Percentiles rank a stretch among this genome's conserved stretches.
phyloP scores from a whole-genome alignment of 2,888 invertebrate species.

The Metalampra italica region DNA sequence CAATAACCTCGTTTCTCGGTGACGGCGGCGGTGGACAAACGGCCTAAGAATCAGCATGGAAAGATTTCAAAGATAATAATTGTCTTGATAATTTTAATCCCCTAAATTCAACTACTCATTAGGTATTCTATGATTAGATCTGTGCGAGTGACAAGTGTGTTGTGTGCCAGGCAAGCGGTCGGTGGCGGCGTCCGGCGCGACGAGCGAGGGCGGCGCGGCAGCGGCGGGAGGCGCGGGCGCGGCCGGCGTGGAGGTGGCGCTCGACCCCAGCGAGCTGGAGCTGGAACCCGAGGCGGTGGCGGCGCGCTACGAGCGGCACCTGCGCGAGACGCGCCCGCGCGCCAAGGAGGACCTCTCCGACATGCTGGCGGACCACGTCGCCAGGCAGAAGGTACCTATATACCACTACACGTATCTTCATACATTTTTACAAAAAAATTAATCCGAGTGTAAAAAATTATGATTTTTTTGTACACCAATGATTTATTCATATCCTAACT shows the following conservation, averaged over 20 bases:
- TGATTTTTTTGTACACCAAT: no score
- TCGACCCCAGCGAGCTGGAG: slow-evolving; percentile 98
- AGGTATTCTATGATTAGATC: no score
- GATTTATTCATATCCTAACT: no score
- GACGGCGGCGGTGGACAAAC: no score
- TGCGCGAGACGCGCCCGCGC: slow-evolving; percentile 94
- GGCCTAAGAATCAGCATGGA: no score
- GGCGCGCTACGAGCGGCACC: slow-evolving; percentile 96
- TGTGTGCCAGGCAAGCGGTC: slow-evolving; percentile 40
- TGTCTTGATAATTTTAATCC: no score
- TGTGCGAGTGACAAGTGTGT: not conserved
- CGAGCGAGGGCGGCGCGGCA: slow-evolving; percentile 22
- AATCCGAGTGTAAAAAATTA: no score
- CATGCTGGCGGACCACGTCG: slow-evolving; percentile 99
- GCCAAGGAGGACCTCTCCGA: slow-evolving; percentile 97
- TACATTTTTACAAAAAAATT: no score
- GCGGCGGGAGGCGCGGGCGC: slow-evolving; percentile 20
- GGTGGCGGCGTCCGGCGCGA: slow-evolving; percentile 29
- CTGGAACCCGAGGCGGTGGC: slow-evolving; percentile 98
- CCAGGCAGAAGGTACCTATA: slow-evolving; percentile 94
- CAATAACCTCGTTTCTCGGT: no score
- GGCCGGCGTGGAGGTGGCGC: slow-evolving; percentile 93
- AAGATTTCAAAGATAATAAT: no score
- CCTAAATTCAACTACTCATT: no score
- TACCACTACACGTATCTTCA: no score